These are phyloP conservation scores for Ernsta delagoae DNA, from an alignment of 2,888 invertebrate species.

Conservation along the genomic window DNA sequence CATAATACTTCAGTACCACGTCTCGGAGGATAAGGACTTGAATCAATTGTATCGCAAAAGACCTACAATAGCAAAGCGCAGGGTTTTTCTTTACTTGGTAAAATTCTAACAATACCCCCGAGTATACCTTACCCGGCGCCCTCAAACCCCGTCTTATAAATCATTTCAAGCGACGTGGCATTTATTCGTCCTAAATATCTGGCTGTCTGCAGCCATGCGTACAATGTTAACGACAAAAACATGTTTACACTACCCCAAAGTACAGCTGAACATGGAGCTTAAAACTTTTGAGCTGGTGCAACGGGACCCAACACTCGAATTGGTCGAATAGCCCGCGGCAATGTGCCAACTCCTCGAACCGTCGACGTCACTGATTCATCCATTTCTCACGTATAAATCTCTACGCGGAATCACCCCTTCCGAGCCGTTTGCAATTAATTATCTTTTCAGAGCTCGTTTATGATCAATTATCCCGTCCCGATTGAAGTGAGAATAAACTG, in stretches of 20 bases:
- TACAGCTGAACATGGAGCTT: not conserved
- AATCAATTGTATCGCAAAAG: too few species aligned
- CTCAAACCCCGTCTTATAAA: too few species aligned
- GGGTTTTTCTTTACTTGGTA: too few species aligned
- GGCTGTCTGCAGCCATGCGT: not conserved
- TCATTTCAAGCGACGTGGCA: too few species aligned
- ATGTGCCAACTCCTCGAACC: slow-evolving; percentile 13
- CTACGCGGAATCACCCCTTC: slow-evolving; percentile 25
- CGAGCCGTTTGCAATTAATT: slow-evolving; percentile 35
- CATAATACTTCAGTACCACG: too few species aligned
- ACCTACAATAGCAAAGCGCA: too few species aligned
- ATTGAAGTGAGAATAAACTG: slow-evolving; percentile 35
- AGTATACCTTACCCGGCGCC: too few species aligned
- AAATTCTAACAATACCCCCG: not conserved
- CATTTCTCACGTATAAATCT: slow-evolving; percentile 18
- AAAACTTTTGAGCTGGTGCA: slow-evolving; percentile 4
- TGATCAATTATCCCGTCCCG: slow-evolving; percentile 31
- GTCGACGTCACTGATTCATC: slow-evolving; percentile 19
- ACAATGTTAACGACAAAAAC: not conserved
- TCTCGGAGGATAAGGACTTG: too few species aligned
- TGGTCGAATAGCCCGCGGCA: slow-evolving; percentile 15
- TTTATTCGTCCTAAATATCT: not conserved
- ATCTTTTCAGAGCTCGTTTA: slow-evolving; percentile 29
- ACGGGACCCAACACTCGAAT: not conserved
- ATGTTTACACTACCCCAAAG: not conserved